Evolutionary conservation across 2,888 invertebrate genomes (phyloP).

Genomic region (Drosophila buzzatii): DNA sequence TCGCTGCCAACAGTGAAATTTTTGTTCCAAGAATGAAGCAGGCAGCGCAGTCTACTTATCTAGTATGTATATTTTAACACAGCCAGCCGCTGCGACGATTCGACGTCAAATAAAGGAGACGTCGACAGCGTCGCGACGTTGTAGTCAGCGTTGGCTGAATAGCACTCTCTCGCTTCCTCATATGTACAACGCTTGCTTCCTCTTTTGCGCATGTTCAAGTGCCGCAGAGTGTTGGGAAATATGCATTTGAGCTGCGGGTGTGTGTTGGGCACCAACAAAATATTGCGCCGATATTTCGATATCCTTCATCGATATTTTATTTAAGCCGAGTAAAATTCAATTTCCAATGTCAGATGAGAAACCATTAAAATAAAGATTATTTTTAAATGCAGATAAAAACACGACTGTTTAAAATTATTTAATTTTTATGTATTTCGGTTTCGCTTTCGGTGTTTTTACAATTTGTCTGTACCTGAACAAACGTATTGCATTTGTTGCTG

Average conservation of each 20-base stretch:
- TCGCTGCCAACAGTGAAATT: constrained; percentile 78
- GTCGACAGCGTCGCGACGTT: constrained; percentile 67
- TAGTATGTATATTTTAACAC: constrained; percentile 64
- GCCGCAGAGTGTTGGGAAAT: constrained; percentile 40
- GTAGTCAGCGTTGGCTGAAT: constrained; percentile 58
- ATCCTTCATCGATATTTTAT: constrained; percentile 11
- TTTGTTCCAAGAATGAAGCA: constrained; percentile 70
- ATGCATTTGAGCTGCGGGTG: constrained; percentile 1
- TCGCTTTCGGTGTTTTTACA: constrained; percentile 62
- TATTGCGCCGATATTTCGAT: constrained; percentile 9
- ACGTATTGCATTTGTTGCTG: constrained; percentile 43
- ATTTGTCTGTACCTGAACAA: constrained; percentile 56
- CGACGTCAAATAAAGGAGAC: constrained; percentile 64
- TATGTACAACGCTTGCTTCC: constrained; percentile 45
- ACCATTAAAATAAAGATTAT: not conserved
- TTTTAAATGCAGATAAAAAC: too few species aligned
- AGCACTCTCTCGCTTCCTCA: constrained; percentile 46
- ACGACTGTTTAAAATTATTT: constrained; percentile 53
- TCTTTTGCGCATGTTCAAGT: constrained; percentile 59
- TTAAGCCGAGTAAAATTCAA: not conserved
- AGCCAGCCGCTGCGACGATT: constrained; percentile 67
- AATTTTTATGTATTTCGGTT: constrained; percentile 57
- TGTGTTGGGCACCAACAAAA: constrained; percentile 25
- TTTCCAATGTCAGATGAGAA: not conserved
- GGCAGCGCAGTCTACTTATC: constrained; percentile 64